A percentile compares a stretch with the other conserved stretches of the same genome.
phyloP scores from a whole-genome alignment of 2,797 vertebrate species.

The Manis crassicaudata region DNA sequence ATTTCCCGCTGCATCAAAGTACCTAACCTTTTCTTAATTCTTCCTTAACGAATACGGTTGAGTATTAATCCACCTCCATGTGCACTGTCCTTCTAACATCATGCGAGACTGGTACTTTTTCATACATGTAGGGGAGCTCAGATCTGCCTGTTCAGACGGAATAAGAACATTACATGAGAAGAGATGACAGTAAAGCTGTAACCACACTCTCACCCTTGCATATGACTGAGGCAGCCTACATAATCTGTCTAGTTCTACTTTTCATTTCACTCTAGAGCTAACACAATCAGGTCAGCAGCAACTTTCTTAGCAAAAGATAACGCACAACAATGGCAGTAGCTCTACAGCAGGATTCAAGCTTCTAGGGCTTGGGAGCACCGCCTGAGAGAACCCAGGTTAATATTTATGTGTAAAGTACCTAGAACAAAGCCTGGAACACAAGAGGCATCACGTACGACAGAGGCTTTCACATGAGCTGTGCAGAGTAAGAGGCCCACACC shows the following conservation, averaged over 20 bases:
- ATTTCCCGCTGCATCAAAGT: not conserved
- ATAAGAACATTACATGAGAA: not conserved
- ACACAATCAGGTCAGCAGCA: not conserved
- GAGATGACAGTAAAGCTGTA: not conserved
- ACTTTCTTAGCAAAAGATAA: not conserved
- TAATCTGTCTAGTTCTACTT: not conserved
- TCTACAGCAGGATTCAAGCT: not conserved
- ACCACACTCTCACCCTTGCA: not conserved
- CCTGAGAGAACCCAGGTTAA: not conserved
- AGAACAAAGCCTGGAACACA: not conserved
- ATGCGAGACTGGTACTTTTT: not conserved
- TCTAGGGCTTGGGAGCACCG: fast-evolving
- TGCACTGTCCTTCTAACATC: not conserved
- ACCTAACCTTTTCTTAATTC: not conserved
- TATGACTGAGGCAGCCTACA: not conserved
- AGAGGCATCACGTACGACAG: fast-evolving
- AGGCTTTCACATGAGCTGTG: not conserved
- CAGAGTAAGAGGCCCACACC: fast-evolving
- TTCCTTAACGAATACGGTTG: not conserved
- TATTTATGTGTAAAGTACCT: fast-evolving
- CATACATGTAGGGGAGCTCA: not conserved
- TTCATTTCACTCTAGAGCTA: constrained; percentile 2
- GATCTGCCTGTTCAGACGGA: not conserved
- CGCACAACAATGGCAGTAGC: not conserved
- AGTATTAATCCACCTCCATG: not conserved